A percentile compares a stretch with the other conserved stretches of the same genome.
Evolutionary conservation across 1,140 invertebrate species (phyloP).

Genomic region (Lucilia cuprina): DNA sequence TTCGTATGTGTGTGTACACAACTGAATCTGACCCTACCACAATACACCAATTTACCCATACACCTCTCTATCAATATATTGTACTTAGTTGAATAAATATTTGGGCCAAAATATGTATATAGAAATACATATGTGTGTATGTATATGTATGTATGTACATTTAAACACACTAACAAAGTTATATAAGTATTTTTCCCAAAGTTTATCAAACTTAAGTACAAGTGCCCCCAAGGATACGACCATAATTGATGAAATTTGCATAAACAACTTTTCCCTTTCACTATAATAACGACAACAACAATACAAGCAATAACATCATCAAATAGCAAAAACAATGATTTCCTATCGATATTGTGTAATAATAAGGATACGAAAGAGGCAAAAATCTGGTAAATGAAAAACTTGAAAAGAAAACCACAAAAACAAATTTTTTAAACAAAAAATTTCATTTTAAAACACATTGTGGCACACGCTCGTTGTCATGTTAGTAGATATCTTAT

Average conservation of each 20-base stretch:
- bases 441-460: too few relatives aligned
- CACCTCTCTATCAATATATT: too few relatives aligned
- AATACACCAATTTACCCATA: too few relatives aligned
- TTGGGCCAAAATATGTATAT: too few relatives aligned
- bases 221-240: background rate
- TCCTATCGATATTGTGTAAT: background rate
- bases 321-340: background rate
- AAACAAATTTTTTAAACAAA: background rate
- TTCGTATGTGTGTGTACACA: too few relatives aligned
- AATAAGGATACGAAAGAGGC: background rate
- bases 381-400: background rate
- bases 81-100: too few relatives aligned
- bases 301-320: background rate
- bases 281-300: background rate
- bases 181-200: background rate
- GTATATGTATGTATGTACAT: too few relatives aligned
- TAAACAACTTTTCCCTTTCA: background rate
- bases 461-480: background rate
- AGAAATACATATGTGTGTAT: too few relatives aligned
- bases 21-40: too few relatives aligned
- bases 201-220: background rate
- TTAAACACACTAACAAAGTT: background rate
- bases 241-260: slow-evolving; percentile 26
- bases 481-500: background rate
- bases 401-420: background rate